Evolutionary conservation across 2,888 invertebrate genomes (phyloP).

Genomic region (Caenorhabditis panamensis): DNA sequence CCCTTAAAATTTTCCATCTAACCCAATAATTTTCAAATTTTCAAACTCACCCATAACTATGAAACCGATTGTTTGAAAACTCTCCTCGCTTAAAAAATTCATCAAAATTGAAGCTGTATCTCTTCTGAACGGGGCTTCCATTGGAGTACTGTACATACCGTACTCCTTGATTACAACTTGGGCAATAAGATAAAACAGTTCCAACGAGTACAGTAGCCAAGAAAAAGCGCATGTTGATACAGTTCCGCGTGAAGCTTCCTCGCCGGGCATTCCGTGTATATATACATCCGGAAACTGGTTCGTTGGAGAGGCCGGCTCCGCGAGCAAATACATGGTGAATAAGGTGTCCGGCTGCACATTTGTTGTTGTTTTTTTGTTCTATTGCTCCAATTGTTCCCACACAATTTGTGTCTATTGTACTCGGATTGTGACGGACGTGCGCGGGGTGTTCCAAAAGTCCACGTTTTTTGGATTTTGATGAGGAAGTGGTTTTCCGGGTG

Average conservation of each 20-base stretch:
- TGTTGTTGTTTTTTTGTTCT: slow-evolving; percentile 11
- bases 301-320: background rate
- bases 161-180: background rate
- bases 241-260: no score
- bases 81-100: slow-evolving; percentile 19
- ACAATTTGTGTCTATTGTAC: no score
- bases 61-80: background rate
- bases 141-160: background rate
- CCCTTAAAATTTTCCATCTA: no score
- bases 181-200: background rate
- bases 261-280: no score
- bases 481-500: no score
- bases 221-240: background rate
- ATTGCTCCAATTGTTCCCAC: background rate
- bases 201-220: background rate
- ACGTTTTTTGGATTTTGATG: no score
- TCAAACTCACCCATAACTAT: slow-evolving; percentile 7
- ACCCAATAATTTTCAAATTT: no score
- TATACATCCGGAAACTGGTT: background rate
- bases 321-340: background rate
- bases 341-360: slow-evolving; percentile 2
- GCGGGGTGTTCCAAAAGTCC: no score
- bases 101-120: slow-evolving; percentile 45
- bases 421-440: no score
- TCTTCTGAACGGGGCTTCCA: slow-evolving; percentile 2